A percentile compares a stretch with the other conserved stretches of the same genome.
Evolutionary conservation across 2,888 invertebrate genomes (phyloP).

Genomic region (Ormyrus nitidulus): DNA sequence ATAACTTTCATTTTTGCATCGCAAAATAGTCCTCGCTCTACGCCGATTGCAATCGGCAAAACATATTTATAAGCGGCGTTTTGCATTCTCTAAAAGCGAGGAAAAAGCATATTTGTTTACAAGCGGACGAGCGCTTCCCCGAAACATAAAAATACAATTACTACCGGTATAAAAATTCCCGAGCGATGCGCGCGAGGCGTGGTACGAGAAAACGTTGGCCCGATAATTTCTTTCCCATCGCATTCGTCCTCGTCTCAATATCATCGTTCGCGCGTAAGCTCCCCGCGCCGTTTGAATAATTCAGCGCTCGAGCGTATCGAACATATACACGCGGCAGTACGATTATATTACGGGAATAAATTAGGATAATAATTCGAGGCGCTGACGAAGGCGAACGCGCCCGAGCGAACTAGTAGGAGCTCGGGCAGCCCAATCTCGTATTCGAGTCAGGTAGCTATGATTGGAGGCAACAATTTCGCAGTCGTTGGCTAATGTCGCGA

Average conservation of each 20-base stretch:
- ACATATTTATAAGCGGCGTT: background rate
- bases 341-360: conserved; percentile 54
- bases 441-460: conserved; percentile 67
- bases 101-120: no score
- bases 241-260: conserved; percentile 52
- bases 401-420: conserved; percentile 8
- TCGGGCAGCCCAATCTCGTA: conserved; percentile 59
- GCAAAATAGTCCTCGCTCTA: background rate
- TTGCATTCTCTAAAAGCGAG: no score
- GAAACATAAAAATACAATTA: no score
- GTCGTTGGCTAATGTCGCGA: conserved; percentile 63
- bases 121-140: no score
- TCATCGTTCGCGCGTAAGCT: conserved; percentile 41
- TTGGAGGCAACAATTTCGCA: conserved; percentile 67
- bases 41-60: background rate
- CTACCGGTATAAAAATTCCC: conserved; percentile 21
- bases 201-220: conserved; percentile 23
- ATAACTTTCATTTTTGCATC: conserved; percentile 3
- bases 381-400: background rate
- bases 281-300: conserved; percentile 45
- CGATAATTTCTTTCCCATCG: conserved; percentile 52
- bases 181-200: background rate
- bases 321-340: background rate
- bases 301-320: conserved; percentile 30
- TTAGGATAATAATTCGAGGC: conserved; percentile 53